Percentiles rank a stretch among this genome's conserved stretches.
Evolutionary conservation across 2,113 vertebrate genomes (phyloP).

Genomic region (Geococcyx californianus): DNA sequence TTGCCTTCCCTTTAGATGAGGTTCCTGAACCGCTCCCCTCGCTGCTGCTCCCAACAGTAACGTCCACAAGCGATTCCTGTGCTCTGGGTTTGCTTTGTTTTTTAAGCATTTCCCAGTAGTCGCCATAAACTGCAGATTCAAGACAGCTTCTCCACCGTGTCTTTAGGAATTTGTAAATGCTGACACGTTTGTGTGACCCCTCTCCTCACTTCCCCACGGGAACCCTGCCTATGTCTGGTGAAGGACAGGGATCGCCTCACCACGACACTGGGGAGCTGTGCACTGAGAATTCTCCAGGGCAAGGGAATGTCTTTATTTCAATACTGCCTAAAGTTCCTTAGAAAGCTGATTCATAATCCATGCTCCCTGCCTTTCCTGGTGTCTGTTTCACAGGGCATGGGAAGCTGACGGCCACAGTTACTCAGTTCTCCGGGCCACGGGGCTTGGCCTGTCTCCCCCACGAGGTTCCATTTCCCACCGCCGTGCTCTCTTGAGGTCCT

Average conservation of each 20-base stretch:
- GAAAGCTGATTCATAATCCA: not conserved
- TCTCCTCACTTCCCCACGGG: too few relatives aligned
- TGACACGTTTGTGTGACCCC: too few relatives aligned
- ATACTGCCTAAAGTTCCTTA: not conserved
- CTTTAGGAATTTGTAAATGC: not conserved
- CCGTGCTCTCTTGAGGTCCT: too few relatives aligned
- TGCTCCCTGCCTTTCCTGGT: not conserved
- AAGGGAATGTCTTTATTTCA: not conserved
- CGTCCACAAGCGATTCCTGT: not conserved
- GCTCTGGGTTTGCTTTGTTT: not conserved
- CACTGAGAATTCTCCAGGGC: not conserved
- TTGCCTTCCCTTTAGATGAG: not conserved
- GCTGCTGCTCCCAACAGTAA: not conserved
- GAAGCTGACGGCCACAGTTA: too few relatives aligned
- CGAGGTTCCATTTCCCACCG: not conserved
- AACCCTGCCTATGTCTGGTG: not conserved
- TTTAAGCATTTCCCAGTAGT: not conserved
- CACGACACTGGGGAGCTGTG: accelerated
- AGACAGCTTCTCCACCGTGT: not conserved
- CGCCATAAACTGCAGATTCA: too few relatives aligned
- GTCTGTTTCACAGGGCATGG: not conserved
- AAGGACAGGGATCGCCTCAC: not conserved
- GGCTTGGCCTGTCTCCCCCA: not conserved
- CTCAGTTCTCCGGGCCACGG: not conserved
- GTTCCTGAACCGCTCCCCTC: not conserved